Base-by-base conservation (phyloP, 2,888 invertebrate genomes). In the Camponotus fellah region DNA sequence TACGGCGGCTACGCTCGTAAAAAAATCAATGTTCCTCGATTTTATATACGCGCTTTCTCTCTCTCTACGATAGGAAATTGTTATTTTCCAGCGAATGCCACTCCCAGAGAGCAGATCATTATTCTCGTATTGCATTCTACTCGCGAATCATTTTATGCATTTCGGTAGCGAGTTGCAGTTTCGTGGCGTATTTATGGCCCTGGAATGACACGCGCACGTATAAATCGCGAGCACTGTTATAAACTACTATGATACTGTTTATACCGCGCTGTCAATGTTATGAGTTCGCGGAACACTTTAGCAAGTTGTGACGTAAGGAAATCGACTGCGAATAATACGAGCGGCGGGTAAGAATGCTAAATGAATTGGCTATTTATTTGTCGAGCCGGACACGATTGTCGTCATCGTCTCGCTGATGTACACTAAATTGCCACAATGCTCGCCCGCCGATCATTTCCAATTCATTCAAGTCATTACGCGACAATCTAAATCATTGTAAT, bases 241-340 rank as follows among this genome's bases (percentile, higher is more conserved):
- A 62, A 89, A 87, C 85, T 26, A 26, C 26, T 26, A 26, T 26
- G 89, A 87, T 58, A 75, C 81, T 82, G 86, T 82, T 85, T 76
- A 74, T 84, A 82, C 79, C 83, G 85, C 87, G 83, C 56, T 68
- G 85, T 86, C 89, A 85, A 87, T 85, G 81, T 83, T 89, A 89
- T 83, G 86, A 88, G 86, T 89, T 89, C 89, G 86, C 65, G 87
- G 89, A 89, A 89, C 75, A 84, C 74, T 83, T 81, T 69, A 81
- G 82, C 69, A 26, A 26, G 71, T 62, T 65, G 75, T 89, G 89
- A 89, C 89, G 89, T 80, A 89, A 89, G 80, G 34, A 85, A 83
- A 87, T 89, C 86, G 86, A 60, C 43, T 53, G 65, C 62, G 82
- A 81, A 84, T 85, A 82, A 84, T 43, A 81, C 81, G 84, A 82